Evolutionary conservation across 2,888 invertebrate species (phyloP).

Genomic region (Scrobipalpa atriplicella): DNA sequence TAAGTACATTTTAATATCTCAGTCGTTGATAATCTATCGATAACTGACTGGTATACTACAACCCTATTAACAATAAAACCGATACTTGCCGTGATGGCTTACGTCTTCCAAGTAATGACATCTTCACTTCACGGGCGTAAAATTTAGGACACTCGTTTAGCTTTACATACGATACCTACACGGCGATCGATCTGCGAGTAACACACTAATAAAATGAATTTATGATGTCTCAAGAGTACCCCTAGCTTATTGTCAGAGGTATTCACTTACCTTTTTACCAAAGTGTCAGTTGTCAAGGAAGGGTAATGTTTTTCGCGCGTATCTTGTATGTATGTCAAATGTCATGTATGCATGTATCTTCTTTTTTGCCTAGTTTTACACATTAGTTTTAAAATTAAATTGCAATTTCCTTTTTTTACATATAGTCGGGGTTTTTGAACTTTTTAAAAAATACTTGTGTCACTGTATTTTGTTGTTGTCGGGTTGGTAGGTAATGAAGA

Average conservation of each 20-base stretch:
- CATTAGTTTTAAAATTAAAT: no score
- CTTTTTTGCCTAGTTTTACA: no score
- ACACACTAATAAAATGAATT: slow-evolving; percentile 32
- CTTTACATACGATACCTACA: slow-evolving; percentile 55
- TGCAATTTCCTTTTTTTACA: no score
- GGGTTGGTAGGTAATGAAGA: no score
- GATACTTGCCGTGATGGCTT: slow-evolving; percentile 69
- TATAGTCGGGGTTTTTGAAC: no score
- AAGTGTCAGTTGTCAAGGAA: no score
- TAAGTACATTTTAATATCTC: no score
- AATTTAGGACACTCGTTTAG: slow-evolving; percentile 68
- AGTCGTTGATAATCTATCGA: neutral
- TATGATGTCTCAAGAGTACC: slow-evolving; percentile 31
- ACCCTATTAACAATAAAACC: slow-evolving; percentile 55
- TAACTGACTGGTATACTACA: neutral
- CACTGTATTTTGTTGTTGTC: no score
- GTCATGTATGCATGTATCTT: no score
- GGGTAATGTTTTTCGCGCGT: no score
- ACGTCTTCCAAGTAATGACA: slow-evolving; percentile 69
- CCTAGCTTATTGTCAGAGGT: neutral
- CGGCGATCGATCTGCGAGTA: slow-evolving; percentile 41
- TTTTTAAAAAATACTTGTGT: no score
- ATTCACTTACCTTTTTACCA: neutral
- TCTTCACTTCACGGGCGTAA: slow-evolving; percentile 69
- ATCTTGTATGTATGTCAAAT: no score